Evolutionary conservation across 2,113 vertebrate species (phyloP).

Genomic region (Oreochromis niloticus): DNA sequence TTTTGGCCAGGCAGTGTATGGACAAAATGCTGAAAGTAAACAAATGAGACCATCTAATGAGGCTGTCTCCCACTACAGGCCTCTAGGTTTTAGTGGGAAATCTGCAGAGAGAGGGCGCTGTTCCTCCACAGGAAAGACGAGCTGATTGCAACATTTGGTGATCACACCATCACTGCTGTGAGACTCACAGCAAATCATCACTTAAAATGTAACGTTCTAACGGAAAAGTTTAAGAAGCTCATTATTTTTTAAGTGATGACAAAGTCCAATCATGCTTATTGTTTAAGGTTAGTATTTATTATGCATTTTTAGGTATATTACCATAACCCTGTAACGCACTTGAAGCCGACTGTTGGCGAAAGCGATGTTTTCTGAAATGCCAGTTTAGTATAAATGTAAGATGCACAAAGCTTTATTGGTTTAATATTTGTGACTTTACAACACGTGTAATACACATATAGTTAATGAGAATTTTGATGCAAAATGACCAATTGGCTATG

Average conservation of each 20-base stretch:
- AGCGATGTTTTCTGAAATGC: not conserved
- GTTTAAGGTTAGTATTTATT: not conserved
- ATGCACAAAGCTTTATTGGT: not conserved
- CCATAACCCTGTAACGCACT: not conserved
- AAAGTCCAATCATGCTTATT: not conserved
- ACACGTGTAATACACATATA: not conserved
- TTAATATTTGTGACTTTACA: not conserved
- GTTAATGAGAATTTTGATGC: not conserved
- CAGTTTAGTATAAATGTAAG: not conserved
- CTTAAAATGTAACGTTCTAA: not conserved
- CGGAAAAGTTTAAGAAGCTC: not conserved
- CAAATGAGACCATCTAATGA: not conserved
- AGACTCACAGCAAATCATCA: not conserved
- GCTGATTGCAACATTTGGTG: not conserved
- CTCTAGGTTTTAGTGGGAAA: not conserved
- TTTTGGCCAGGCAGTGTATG: not conserved
- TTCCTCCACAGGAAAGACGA: not conserved
- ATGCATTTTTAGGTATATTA: not conserved
- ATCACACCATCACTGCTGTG: not conserved
- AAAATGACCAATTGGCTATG: not conserved
- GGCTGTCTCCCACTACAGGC: not conserved
- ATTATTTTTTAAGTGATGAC: accelerated
- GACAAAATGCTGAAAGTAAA: not conserved
- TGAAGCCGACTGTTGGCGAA: not conserved
- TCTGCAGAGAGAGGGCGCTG: slow-evolving; percentile 3